Percentiles rank a stretch among this genome's conserved stretches.
These are phyloP conservation scores for Hesperia comma DNA, from an alignment of 2,888 invertebrate species.

Conservation along the genomic window DNA sequence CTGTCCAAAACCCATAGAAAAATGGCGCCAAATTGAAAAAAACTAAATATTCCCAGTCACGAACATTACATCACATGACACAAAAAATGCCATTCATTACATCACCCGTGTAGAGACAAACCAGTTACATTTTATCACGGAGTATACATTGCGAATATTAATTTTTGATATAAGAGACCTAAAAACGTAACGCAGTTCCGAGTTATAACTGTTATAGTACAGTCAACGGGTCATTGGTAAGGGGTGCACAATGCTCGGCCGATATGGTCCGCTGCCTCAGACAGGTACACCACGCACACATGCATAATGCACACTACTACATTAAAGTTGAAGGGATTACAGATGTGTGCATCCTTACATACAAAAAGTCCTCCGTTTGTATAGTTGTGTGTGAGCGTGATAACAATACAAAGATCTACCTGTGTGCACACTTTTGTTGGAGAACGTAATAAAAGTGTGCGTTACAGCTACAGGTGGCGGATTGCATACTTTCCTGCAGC, in stretches of 20 bases:
- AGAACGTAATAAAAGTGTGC: conserved; percentile 35
- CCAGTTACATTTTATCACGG: too few species aligned
- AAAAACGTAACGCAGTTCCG: neutral
- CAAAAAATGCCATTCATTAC: too few species aligned
- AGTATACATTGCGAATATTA: too few species aligned
- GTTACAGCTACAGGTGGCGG: conserved; percentile 44
- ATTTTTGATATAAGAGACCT: too few species aligned
- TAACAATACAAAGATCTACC: conserved; percentile 9
- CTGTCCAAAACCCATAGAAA: too few species aligned
- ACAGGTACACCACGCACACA: conserved; percentile 53
- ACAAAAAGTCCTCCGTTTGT: conserved; percentile 39
- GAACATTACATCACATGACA: too few species aligned
- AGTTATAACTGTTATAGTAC: neutral
- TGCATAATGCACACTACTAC: conserved; percentile 45
- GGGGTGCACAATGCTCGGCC: conserved; percentile 44
- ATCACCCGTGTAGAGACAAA: too few species aligned
- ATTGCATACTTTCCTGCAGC: conserved; percentile 9
- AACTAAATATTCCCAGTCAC: too few species aligned
- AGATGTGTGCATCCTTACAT: neutral
- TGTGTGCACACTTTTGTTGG: conserved; percentile 4
- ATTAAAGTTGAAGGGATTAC: conserved; percentile 26
- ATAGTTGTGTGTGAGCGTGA: conserved; percentile 10
- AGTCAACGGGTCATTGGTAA: conserved; percentile 54
- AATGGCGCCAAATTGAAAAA: too few species aligned
- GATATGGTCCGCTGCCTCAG: conserved; percentile 67